These are phyloP conservation scores for Spodoptera litura DNA, from an alignment of 1,140 invertebrate species.

Conservation along the genomic window DNA sequence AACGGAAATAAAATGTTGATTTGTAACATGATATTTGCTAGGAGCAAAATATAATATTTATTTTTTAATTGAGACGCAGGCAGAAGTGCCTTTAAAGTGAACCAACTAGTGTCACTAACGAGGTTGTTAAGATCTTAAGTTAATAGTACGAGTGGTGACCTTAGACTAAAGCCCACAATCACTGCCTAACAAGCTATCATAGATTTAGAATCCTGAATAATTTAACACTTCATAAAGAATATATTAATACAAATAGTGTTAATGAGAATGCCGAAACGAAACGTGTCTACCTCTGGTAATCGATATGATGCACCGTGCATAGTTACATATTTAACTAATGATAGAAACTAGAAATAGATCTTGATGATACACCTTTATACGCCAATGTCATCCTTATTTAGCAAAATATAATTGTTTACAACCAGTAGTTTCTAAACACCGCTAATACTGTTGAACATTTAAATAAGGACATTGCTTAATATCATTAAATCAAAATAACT, in stretches of 20 bases:
- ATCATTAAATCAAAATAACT: constrained; percentile 15
- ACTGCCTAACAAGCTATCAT: background rate
- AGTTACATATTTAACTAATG: constrained; percentile 37
- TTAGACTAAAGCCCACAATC: constrained; percentile 12
- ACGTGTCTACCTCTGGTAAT: background rate
- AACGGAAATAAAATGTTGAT: too few species aligned
- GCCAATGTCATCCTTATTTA: too few species aligned
- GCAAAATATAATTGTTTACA: background rate
- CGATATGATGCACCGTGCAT: constrained; percentile 26
- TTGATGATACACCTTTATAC: too few species aligned
- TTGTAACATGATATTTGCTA: too few species aligned
- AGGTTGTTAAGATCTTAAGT: background rate
- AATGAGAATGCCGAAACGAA: constrained; percentile 18
- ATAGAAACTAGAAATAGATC: background rate
- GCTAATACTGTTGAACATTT: background rate
- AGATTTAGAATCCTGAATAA: constrained; percentile 16
- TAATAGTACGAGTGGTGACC: background rate
- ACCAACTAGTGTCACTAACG: background rate
- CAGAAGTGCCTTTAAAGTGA: constrained; percentile 1
- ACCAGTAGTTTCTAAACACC: background rate
- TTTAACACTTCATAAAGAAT: constrained; percentile 3
- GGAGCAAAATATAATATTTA: too few species aligned
- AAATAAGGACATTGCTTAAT: constrained; percentile 19
- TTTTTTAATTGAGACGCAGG: too few species aligned
- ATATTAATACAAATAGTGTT: constrained; percentile 33